Evolutionary conservation across 2,888 invertebrate species (phyloP).

Genomic region (Phrixothrix hirtus): DNA sequence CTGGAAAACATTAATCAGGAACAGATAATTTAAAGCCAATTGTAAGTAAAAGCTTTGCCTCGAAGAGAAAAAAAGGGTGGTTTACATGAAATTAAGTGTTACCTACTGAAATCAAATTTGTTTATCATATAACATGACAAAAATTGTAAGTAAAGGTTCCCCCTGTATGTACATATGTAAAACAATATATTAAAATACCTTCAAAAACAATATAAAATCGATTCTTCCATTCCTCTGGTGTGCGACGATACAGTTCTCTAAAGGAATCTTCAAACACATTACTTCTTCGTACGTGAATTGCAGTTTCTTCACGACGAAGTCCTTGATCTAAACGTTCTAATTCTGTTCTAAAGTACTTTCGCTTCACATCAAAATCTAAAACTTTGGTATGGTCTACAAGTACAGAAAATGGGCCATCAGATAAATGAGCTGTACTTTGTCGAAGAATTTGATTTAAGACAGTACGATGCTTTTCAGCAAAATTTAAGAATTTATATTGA

Average conservation of each 20-base stretch:
- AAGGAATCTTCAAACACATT: slow-evolving; percentile 90
- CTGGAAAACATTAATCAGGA: no score
- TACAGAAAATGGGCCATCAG: slow-evolving; percentile 86
- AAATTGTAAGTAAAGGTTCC: no score
- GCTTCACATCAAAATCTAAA: slow-evolving; percentile 87
- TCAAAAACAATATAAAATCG: slow-evolving; percentile 91
- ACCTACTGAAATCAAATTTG: no score
- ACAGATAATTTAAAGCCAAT: no score
- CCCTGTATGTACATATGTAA: no score
- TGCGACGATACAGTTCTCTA: slow-evolving; percentile 78
- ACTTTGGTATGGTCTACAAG: slow-evolving; percentile 85
- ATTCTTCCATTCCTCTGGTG: slow-evolving; percentile 89
- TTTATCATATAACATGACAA: no score
- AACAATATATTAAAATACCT: slow-evolving; percentile 65
- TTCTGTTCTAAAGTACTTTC: slow-evolving; percentile 76
- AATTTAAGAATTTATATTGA: slow-evolving; percentile 77
- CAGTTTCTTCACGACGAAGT: slow-evolving; percentile 78
- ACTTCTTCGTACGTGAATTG: slow-evolving; percentile 81
- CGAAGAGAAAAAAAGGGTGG: no score
- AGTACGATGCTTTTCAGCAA: slow-evolving; percentile 86
- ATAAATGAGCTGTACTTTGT: slow-evolving; percentile 75
- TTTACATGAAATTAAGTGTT: no score
- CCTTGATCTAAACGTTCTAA: slow-evolving; percentile 81
- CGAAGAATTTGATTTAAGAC: slow-evolving; percentile 88
- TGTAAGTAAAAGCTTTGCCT: no score